Evolutionary conservation across 2,888 invertebrate genomes (phyloP).

Genomic region (Drosophila algonquin): DNA sequence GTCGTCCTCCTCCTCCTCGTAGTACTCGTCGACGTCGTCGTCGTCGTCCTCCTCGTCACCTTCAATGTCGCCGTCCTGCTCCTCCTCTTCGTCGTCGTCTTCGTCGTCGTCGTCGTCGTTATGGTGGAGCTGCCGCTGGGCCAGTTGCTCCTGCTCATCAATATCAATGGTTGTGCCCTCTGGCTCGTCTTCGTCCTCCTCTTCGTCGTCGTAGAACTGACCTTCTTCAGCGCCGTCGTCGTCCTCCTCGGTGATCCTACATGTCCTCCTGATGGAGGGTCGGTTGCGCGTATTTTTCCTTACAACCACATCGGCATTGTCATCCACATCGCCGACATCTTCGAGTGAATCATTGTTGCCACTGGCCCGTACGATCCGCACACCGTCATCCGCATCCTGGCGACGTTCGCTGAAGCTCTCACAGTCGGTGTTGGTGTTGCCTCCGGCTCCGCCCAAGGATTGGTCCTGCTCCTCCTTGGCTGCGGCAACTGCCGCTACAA

Average conservation of each 20-base stretch:
- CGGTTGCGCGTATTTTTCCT: constrained; percentile 64
- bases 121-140: constrained; percentile 15
- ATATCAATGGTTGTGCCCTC: constrained; percentile 69
- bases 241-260: constrained; percentile 73
- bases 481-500: constrained; percentile 71
- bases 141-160: constrained; percentile 61
- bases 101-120: constrained; percentile 49
- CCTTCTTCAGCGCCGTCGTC: constrained; percentile 58
- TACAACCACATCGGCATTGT: constrained; percentile 72
- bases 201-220: constrained; percentile 40
- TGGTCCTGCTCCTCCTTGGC: constrained; percentile 55
- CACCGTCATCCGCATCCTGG: constrained; percentile 60
- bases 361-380: constrained; percentile 54
- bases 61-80: constrained; percentile 41
- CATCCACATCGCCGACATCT: constrained; percentile 70
- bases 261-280: constrained; percentile 69
- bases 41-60: constrained; percentile 53
- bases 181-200: constrained; percentile 63
- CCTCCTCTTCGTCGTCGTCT: constrained; percentile 48
- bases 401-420: constrained; percentile 69
- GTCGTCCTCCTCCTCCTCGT: constrained; percentile 68
- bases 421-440: constrained; percentile 69
- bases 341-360: constrained; percentile 68
- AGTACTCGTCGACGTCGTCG: constrained; percentile 67
- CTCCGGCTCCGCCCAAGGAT: constrained; percentile 24